Evolutionary conservation across 2,888 invertebrate species (phyloP), one percentile per base, ranked within the genome.

Genomic region (Polyommatus iphigenia): DNA sequence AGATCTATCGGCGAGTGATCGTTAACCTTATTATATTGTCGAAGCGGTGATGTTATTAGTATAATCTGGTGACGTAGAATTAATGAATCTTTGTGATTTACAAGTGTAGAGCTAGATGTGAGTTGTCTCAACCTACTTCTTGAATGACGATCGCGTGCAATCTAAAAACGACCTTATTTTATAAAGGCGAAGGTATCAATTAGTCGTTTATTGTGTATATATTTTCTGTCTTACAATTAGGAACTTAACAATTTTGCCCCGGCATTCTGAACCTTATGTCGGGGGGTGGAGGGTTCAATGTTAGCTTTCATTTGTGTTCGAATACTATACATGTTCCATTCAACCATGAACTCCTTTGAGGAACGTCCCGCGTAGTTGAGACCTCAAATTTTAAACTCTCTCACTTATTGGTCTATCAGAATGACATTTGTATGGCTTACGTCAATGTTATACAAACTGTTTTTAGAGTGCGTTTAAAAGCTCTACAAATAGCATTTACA

Each of bases 321-420:
- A 88, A 87, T 85, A 88, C 87, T 87, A 89, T 91, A 91, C 91
- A 92, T 92, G 90, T 91, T 90, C 88, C 89, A 90, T 91, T 92
- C 92, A 93, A 93, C 93, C 93, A 92, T 93, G 93, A 93, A 92
- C 93, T 92, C 91, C 92, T 92, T 91, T 86, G 92, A 91, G 90
- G 91, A 91, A 87, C 91, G 91, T 91, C 92, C 91, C 90, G 91
- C 91, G 83, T 84, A 83, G 90, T 87, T 87, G 87, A 92, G 92
- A 92, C 93, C 93, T 92, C 92, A 93, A 91, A 92, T 91, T 92
- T 92, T 92, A 90, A 89, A 88, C 91, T 91, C 91, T 91, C 89
- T 92, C 89, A 89, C 90, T 92, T 92, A 89, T 93, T 93, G 92
- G 91, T 89, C 91, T 92, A 93, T 92, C 90, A 87, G 87, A 87